Percentiles rank a stretch among this genome's conserved stretches.
phyloP scores from a whole-genome alignment of 2,888 invertebrate genomes.

The Habroteleia sp. region DNA sequence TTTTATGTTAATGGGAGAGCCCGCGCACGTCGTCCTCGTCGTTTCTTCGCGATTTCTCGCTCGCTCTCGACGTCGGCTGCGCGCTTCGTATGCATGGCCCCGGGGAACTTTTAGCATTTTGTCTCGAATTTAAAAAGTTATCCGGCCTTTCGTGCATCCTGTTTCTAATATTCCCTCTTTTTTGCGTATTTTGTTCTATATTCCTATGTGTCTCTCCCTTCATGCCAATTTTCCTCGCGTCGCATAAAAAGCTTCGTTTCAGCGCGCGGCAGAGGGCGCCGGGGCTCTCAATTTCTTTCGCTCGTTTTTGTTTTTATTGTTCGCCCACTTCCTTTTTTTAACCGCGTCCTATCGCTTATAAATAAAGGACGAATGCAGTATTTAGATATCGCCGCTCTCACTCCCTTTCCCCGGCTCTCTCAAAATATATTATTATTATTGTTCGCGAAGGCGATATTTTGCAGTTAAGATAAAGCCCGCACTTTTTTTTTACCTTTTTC shows the following conservation, averaged over 20 bases:
- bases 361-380: slow-evolving; percentile 33
- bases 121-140: slow-evolving; percentile 78
- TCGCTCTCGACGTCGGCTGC: slow-evolving; percentile 65
- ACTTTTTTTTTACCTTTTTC: slow-evolving; percentile 14
- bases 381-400: slow-evolving; percentile 11
- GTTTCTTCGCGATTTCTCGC: slow-evolving; percentile 47
- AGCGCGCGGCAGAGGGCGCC: slow-evolving; percentile 20
- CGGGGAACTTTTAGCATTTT: slow-evolving; percentile 78
- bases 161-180: slow-evolving; percentile 61
- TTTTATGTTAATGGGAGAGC: slow-evolving; percentile 77
- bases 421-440: slow-evolving; percentile 53
- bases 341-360: slow-evolving; percentile 39
- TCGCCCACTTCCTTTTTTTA: slow-evolving; percentile 3
- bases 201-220: slow-evolving; percentile 52
- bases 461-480: slow-evolving; percentile 53
- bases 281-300: slow-evolving; percentile 37
- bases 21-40: slow-evolving; percentile 59
- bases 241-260: slow-evolving; percentile 50
- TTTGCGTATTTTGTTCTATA: slow-evolving; percentile 54
- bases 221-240: slow-evolving; percentile 55
- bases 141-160: slow-evolving; percentile 67
- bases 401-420: neutral
- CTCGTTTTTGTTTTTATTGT: neutral
- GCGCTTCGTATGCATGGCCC: slow-evolving; percentile 75
- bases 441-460: slow-evolving; percentile 44